These are phyloP conservation scores for Chaunax sp. DNA, from an alignment of 2,797 vertebrate species.

Conservation along the genomic window DNA sequence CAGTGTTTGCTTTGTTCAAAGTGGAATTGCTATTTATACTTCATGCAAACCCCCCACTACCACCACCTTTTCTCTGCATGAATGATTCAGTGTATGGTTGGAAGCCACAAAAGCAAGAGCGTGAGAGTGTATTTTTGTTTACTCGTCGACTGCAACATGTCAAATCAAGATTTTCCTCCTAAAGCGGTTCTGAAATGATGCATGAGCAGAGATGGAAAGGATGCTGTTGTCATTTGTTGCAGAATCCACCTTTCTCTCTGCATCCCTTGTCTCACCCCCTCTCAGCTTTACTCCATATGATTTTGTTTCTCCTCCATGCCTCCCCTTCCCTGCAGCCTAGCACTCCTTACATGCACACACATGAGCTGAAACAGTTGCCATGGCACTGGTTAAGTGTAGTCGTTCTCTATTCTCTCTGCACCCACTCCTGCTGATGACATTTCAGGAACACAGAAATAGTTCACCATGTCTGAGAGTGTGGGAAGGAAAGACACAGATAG, in stretches of 20 bases:
- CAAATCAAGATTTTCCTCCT: neutral
- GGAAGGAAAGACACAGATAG: conserved; percentile 22
- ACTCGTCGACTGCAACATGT: conserved; percentile 7
- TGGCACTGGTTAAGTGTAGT: conserved; percentile 72
- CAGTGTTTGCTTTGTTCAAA: conserved; percentile 63
- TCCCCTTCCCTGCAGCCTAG: conserved; percentile 41
- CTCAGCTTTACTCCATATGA: conserved; percentile 53
- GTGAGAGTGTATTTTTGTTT: neutral
- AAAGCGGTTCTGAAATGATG: conserved; percentile 2
- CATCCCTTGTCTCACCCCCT: conserved; percentile 1
- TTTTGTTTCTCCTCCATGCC: conserved; percentile 44
- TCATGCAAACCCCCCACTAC: conserved; percentile 5
- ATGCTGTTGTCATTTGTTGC: neutral
- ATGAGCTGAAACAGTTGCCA: conserved; percentile 73
- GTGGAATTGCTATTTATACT: conserved; percentile 61
- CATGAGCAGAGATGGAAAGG: neutral
- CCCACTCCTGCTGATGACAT: conserved; percentile 69
- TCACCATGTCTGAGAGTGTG: conserved; percentile 37
- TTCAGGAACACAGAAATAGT: conserved; percentile 57
- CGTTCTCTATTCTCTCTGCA: conserved; percentile 66
- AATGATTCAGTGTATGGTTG: conserved; percentile 55
- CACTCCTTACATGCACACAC: conserved; percentile 56
- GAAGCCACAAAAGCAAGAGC: conserved; percentile 6
- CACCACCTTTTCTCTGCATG: conserved; percentile 44
- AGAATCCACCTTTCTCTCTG: conserved; percentile 34